phyloP scores from a whole-genome alignment of 2,113 vertebrate species.

The Garra rufa region DNA sequence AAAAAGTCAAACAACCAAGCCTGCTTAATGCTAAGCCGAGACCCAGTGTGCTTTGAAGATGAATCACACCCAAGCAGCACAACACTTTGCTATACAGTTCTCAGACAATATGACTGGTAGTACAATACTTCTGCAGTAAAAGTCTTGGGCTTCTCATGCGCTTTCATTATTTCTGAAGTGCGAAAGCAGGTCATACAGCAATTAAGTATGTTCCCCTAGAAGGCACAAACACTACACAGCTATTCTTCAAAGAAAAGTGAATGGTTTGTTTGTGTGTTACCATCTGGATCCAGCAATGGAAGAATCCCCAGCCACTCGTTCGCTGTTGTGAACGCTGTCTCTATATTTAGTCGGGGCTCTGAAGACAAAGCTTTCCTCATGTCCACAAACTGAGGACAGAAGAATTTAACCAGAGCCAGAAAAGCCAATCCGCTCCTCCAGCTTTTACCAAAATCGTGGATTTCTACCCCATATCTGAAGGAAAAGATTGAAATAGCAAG shows the following conservation, averaged over 20 bases:
- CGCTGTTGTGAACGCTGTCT: conserved; percentile 84
- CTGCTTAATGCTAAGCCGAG: not conserved
- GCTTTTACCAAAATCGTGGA: conserved; percentile 87
- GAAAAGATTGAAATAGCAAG: not conserved
- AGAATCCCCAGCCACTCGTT: conserved; percentile 81
- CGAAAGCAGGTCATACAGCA: not conserved
- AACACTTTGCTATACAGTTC: not conserved
- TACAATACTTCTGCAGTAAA: not conserved
- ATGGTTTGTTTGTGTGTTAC: conserved; percentile 67
- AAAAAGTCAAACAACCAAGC: not conserved
- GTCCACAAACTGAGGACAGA: conserved; percentile 84
- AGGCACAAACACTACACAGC: not conserved
- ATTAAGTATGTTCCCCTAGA: not conserved
- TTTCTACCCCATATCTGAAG: conserved; percentile 85
- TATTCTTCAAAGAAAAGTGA: not conserved
- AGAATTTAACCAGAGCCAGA: conserved; percentile 86
- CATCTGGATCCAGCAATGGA: conserved; percentile 88
- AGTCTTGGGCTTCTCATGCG: not conserved
- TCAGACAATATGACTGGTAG: not conserved
- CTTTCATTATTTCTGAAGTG: conserved; percentile 3
- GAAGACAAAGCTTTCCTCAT: conserved; percentile 83
- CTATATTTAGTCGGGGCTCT: conserved; percentile 80
- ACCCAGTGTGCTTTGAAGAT: not conserved
- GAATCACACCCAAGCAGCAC: not conserved
- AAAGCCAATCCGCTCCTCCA: conserved; percentile 92